Base-by-base conservation (phyloP, 2,888 invertebrate genomes). In the Alcis repandata region DNA sequence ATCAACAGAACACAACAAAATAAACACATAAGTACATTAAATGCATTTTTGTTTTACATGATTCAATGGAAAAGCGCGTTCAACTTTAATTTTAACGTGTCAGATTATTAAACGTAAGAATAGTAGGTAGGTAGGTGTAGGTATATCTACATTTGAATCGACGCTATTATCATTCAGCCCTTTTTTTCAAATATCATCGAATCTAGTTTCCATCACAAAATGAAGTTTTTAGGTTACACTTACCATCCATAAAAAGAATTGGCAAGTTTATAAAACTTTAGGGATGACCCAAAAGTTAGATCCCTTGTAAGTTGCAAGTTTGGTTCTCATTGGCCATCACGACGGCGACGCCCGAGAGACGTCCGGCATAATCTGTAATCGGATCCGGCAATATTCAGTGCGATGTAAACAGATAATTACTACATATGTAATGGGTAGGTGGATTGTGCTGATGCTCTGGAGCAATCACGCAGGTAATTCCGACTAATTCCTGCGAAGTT, bases 221-320 rank as follows among this genome's bases (percentile, higher is more conserved):
- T 59, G 27, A 54, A 64, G 54, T 68, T 68, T 66, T 46, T 52
- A 66, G 70, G 69, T 69, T 65, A 65, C 63, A 63, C 51, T 65
- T 65, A 68, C 60, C 56, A 66, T 64, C 62, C 51, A 78, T 75
- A 73, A 75, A 78, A 80, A 77, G 73, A 71, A 65, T 61, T 71
- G 71, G 61, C 64, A 69, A 77, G 70, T 71, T 70, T 72, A 72
- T 69, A 15, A 58, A 73, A 78, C 72, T 72, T 79, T 71, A 54
- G 69, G 74, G 70, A 59, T 68, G 67, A 70, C 74, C 78, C 73
- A 57, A 75, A 80, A 80, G 74, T 78, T 77, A 64, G 67, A 58
- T 65, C 69, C 69, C 61, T 62, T 43, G 38, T 67, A 68, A 67
- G 60, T 59, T 61, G 62, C 56, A 64, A 70, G 67, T 70, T 72